phyloP scores from a whole-genome alignment of 1,140 invertebrate species.

The Drosophila persimilis region DNA sequence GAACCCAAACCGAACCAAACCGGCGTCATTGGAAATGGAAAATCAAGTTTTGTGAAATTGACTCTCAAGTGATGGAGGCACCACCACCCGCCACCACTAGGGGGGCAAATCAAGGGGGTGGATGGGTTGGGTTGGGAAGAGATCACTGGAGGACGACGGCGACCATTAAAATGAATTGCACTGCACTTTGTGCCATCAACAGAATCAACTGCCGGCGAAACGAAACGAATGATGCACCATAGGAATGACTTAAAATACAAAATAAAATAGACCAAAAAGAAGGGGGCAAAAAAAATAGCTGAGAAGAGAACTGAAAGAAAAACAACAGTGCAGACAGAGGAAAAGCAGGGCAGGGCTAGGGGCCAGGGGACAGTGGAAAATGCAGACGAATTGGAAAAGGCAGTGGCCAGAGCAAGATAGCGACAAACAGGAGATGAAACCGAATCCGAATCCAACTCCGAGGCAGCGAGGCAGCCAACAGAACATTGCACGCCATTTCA shows the following conservation, averaged over 20 bases:
- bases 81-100: too few relatives aligned
- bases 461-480: slow-evolving; percentile 49
- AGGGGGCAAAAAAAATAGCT: slow-evolving; percentile 22
- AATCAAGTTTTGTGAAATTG: slow-evolving; percentile 82
- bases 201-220: slow-evolving; percentile 70
- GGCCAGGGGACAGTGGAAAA: not conserved
- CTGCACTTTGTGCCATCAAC: slow-evolving; percentile 82
- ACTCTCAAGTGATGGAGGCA: slow-evolving; percentile 76
- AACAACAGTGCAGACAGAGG: slow-evolving; percentile 14
- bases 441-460: slow-evolving; percentile 54
- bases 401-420: slow-evolving; percentile 37
- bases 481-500: slow-evolving; percentile 81
- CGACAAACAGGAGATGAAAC: slow-evolving; percentile 32
- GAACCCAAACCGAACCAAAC: not conserved
- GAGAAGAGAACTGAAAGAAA: slow-evolving; percentile 10
- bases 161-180: slow-evolving; percentile 81
- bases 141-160: slow-evolving; percentile 41
- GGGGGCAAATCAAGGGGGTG: not conserved
- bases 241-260: slow-evolving; percentile 77
- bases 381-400: slow-evolving; percentile 56
- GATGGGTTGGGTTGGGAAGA: not conserved
- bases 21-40: slow-evolving; percentile 69
- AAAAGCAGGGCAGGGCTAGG: slow-evolving; percentile 3
- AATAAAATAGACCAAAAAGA: slow-evolving; percentile 69
- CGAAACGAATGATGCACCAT: slow-evolving; percentile 66